These are phyloP conservation scores for Champsocephalus gunnari DNA, from an alignment of 2,797 vertebrate genomes.

Conservation along the genomic window DNA sequence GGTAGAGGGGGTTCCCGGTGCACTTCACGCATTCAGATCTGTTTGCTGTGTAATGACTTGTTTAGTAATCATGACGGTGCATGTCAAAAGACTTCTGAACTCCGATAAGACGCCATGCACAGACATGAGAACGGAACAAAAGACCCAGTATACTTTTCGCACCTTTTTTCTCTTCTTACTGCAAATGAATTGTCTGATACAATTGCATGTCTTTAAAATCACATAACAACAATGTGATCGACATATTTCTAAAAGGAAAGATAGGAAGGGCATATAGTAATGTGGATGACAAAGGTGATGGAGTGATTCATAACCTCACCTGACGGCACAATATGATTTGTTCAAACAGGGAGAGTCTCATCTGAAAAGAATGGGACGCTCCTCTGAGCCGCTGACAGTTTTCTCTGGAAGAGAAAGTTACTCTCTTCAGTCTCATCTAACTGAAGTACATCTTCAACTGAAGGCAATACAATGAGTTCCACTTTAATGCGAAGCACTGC, in stretches of 20 bases:
- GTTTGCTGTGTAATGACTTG: constrained; percentile 33
- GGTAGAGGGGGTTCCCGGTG: constrained; percentile 19
- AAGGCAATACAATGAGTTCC: neutral
- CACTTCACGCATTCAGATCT: neutral
- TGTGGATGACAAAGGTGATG: constrained; percentile 2
- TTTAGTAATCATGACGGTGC: constrained; percentile 6
- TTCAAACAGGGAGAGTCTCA: constrained; percentile 50
- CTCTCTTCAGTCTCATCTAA: neutral
- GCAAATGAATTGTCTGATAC: neutral
- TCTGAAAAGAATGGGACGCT: constrained; percentile 41
- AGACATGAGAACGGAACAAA: neutral
- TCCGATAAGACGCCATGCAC: neutral
- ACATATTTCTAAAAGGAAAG: neutral
- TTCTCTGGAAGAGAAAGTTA: neutral
- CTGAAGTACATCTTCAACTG: neutral
- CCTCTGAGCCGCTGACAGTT: constrained; percentile 1
- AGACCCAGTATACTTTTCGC: neutral
- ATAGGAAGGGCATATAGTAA: neutral
- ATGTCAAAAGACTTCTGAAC: constrained; percentile 1
- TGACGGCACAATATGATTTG: constrained; percentile 30
- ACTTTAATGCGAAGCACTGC: neutral
- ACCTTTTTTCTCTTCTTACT: neutral
- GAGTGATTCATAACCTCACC: constrained; percentile 37
- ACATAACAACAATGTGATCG: neutral
- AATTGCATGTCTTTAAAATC: neutral